Conservation (phyloP, 1,140 invertebrate species). For the Zaprionus ghesquierei region DNA sequence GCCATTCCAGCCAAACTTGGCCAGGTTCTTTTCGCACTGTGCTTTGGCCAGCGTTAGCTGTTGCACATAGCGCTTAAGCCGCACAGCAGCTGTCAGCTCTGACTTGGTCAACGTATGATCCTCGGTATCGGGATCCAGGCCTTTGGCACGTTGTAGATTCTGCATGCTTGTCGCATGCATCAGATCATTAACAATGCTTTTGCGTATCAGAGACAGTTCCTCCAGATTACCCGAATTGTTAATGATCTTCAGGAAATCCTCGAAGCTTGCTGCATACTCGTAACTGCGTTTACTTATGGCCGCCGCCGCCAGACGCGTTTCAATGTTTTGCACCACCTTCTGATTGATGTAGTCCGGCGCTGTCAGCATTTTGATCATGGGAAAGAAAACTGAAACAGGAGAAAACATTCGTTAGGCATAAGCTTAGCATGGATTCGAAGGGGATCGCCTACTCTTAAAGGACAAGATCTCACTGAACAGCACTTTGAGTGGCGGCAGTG, state of each 20-base stretch:
- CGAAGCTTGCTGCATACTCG: constrained; percentile 94
- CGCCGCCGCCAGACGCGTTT: constrained; percentile 89
- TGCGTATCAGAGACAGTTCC: constrained; percentile 91
- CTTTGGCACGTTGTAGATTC: constrained; percentile 92
- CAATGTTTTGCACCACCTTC: constrained; percentile 92
- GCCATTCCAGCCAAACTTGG: constrained; percentile 89
- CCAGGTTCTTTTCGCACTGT: constrained; percentile 91
- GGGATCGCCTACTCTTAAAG: constrained; percentile 89
- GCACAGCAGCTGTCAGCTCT: constrained; percentile 88
- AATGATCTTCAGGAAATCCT: constrained; percentile 94
- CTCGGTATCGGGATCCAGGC: constrained; percentile 88
- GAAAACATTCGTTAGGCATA: not conserved
- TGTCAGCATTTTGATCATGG: constrained; percentile 91
- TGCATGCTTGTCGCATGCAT: constrained; percentile 96
- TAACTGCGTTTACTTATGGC: constrained; percentile 92
- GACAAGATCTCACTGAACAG: constrained; percentile 92
- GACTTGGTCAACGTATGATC: constrained; percentile 85
- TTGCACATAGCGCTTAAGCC: constrained; percentile 90
- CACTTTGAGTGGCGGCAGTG: constrained; percentile 89
- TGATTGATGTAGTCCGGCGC: constrained; percentile 96
- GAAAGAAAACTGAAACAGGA: constrained; percentile 89
- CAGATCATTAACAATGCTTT: constrained; percentile 93
- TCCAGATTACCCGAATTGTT: constrained; percentile 91
- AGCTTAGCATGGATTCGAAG: not conserved
- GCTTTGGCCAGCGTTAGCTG: constrained; percentile 93